Evolutionary conservation across 1,140 invertebrate species (phyloP).

Genomic region (Drepana arcuata): DNA sequence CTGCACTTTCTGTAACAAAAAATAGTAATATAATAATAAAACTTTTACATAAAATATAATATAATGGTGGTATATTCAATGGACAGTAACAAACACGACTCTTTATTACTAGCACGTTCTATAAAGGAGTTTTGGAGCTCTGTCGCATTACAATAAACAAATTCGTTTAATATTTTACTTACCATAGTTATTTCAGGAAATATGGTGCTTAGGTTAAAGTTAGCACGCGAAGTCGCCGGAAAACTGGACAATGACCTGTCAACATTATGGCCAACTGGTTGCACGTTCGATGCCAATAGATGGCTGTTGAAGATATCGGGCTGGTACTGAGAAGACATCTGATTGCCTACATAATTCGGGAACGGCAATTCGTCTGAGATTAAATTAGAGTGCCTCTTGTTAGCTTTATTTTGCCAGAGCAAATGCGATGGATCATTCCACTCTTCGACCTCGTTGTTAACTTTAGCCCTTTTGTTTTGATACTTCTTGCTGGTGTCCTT

Average conservation of each 20-base stretch:
- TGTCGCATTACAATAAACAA: too few species aligned
- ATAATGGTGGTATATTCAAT: too few species aligned
- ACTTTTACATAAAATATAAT: too few species aligned
- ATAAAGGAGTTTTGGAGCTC: background rate
- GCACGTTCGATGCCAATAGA: constrained; percentile 48
- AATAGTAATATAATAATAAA: too few species aligned
- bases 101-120: background rate
- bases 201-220: constrained; percentile 61
- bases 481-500: constrained; percentile 61
- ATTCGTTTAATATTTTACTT: too few species aligned
- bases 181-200: constrained; percentile 68
- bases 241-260: constrained; percentile 45
- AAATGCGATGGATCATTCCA: constrained; percentile 49
- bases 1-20: constrained; percentile 4
- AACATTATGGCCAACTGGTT: constrained; percentile 37
- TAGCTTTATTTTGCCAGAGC: constrained; percentile 53
- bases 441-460: constrained; percentile 46
- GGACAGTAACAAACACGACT: background rate
- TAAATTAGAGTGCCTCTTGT: constrained; percentile 48
- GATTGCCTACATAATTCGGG: constrained; percentile 53
- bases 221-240: constrained; percentile 51
- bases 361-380: constrained; percentile 52
- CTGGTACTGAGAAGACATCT: constrained; percentile 53
- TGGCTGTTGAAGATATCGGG: constrained; percentile 58
- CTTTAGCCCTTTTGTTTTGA: constrained; percentile 53